Conservation (phyloP, 23 tunicate species). For the Trididemnum miniatum region DNA sequence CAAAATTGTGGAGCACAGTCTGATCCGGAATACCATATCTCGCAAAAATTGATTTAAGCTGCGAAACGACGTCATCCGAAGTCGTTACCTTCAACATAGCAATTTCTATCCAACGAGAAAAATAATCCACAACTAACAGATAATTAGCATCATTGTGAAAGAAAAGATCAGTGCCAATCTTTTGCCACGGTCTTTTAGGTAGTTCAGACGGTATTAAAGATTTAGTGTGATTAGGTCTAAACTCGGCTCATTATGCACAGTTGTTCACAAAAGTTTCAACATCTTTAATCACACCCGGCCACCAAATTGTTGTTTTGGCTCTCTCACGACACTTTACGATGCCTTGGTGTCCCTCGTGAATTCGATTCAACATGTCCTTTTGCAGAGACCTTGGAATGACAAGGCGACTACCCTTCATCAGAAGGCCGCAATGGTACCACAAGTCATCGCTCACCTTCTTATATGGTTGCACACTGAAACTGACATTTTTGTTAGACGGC, state of each 20-base stretch:
- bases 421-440: neutral
- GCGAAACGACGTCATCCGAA: neutral
- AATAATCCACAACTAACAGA: no score
- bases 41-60: neutral
- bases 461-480: neutral
- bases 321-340: conserved; percentile 22
- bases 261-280: conserved; percentile 24
- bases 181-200: no score
- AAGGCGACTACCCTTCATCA: neutral
- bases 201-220: no score
- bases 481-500: neutral
- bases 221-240: no score
- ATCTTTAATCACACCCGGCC: conserved; percentile 31
- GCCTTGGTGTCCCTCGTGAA: conserved; percentile 42
- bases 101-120: no score
- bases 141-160: no score
- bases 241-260: no score
- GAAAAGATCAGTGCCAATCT: no score
- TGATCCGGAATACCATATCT: neutral
- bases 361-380: neutral
- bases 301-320: neutral
- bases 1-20: neutral
- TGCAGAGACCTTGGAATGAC: neutral
- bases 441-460: neutral
- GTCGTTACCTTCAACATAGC: no score